Conservation (phyloP, 1,140 invertebrate species). For the Drosophila chauvacae region DNA sequence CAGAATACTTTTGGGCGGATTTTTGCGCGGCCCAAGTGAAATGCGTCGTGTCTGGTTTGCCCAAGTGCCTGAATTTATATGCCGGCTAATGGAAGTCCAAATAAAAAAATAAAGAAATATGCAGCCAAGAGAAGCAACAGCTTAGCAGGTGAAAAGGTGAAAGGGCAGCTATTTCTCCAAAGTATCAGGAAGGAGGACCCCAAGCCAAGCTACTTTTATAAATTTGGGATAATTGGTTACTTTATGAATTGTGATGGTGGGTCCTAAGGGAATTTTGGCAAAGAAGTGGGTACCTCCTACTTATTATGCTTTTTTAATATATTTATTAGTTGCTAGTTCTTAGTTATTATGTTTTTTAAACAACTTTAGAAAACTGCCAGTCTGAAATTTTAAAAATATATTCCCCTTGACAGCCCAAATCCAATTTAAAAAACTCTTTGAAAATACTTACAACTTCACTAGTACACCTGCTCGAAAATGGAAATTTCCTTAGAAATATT, state of each 20-base stretch:
- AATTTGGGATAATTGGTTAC: background rate
- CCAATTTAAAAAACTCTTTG: background rate
- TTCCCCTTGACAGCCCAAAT: background rate
- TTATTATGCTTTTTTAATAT: background rate
- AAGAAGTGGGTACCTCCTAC: background rate
- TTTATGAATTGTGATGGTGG: background rate
- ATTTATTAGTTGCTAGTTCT: background rate
- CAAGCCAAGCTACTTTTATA: background rate
- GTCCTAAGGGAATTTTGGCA: background rate
- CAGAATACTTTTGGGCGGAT: slow-evolving; percentile 15
- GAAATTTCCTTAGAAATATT: slow-evolving; percentile 5
- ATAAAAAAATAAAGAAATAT: background rate
- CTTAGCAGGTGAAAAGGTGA: slow-evolving; percentile 30
- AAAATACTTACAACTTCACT: slow-evolving; percentile 14
- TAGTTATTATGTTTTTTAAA: background rate
- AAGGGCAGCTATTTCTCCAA: slow-evolving; percentile 19
- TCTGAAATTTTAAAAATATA: no score
- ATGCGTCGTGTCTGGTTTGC: slow-evolving; percentile 29
- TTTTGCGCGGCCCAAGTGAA: slow-evolving; percentile 17
- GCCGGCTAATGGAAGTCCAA: slow-evolving; percentile 31
- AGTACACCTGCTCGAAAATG: slow-evolving; percentile 25
- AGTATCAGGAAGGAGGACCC: background rate
- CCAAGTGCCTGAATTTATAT: slow-evolving; percentile 36
- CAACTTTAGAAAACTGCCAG: background rate
- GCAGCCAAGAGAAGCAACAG: slow-evolving; percentile 30